phyloP scores from a whole-genome alignment of 2,797 vertebrate genomes.

The Typhlichthys subterraneus region DNA sequence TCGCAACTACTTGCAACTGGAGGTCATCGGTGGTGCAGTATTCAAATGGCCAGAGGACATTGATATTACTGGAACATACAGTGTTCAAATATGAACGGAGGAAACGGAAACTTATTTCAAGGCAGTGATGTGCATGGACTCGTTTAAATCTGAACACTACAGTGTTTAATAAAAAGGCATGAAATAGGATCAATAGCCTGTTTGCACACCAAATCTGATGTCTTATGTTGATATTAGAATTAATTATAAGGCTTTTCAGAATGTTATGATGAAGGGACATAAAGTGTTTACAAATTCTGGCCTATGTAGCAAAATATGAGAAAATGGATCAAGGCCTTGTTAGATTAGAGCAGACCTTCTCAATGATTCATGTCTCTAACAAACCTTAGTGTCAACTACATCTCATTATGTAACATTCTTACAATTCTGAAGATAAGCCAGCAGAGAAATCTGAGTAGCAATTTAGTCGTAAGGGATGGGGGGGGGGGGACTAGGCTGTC shows the following conservation, averaged over 20 bases:
- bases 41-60: slow-evolving; percentile 22
- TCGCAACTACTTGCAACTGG: not conserved
- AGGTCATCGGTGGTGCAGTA: slow-evolving; percentile 44
- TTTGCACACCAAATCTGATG: too few species aligned
- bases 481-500: slow-evolving; percentile 14
- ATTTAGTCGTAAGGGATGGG: slow-evolving; percentile 17
- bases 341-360: slow-evolving; percentile 32
- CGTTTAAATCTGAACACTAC: not conserved
- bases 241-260: not conserved
- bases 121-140: not conserved
- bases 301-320: not conserved
- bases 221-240: too few species aligned
- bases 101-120: slow-evolving; percentile 14
- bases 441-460: slow-evolving; percentile 42
- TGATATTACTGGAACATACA: slow-evolving; percentile 18
- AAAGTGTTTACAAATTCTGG: slow-evolving; percentile 7
- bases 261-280: slow-evolving; percentile 6
- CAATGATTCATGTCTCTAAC: slow-evolving; percentile 24
- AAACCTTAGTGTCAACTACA: slow-evolving; percentile 32
- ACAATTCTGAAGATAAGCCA: slow-evolving; percentile 51
- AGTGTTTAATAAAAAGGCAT: too few species aligned
- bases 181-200: too few species aligned
- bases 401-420: slow-evolving; percentile 45
- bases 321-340: slow-evolving; percentile 14
- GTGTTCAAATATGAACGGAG: slow-evolving; percentile 38